Base-by-base conservation (phyloP, 1,140 invertebrate species). In the Trichoplusia ni region DNA sequence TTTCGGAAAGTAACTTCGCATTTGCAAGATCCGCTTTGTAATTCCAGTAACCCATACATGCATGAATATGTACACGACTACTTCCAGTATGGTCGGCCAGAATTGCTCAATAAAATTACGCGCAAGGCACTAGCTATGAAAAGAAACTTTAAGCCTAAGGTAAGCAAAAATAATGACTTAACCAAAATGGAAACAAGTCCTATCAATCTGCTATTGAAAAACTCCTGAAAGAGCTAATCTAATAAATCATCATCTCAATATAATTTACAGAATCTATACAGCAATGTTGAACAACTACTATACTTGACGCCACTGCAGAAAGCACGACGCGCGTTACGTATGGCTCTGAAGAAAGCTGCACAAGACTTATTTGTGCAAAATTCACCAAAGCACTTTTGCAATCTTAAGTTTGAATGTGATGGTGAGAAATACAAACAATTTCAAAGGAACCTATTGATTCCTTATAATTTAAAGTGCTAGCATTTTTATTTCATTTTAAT, bases 1-100 rank as follows among this genome's bases (percentile, higher is more conserved):
- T 93, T 93, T 76, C 90, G 92, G 9, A 93, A 93, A 85, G 91
- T 93, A 11, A 92, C 92, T 5, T 92, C 91, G 0, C 92, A 93
- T 67, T 89, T 91, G 47, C 92, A 92, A 62, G 92, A 93, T 64
- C 89, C 91, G 6, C 66, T 91, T 5, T 92, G 91, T 64, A 92
- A 91, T 72, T 89, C 88, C 2, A 90, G 90, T 59, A 92, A 92
- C 74, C 90, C 91, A 21, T 90, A 92, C 44, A 89, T 93, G 58
- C 92, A 93, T 59, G 93, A 93, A 67, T 93, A 93, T 79, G 68
- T 92, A 4, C 92, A 93, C 64, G 92, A 92, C 54, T 83, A 86
- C 64, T 93, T 93, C 67, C 90, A 92, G 66, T 83, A 77, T 5
- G 91, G 90, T 18, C 85, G 91, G 38, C 73, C 84, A 0, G 92